A percentile compares a stretch with the other conserved stretches of the same genome.
Conservation (phyloP, 2,113 vertebrate genomes). For the Dasyurus viverrinus region DNA sequence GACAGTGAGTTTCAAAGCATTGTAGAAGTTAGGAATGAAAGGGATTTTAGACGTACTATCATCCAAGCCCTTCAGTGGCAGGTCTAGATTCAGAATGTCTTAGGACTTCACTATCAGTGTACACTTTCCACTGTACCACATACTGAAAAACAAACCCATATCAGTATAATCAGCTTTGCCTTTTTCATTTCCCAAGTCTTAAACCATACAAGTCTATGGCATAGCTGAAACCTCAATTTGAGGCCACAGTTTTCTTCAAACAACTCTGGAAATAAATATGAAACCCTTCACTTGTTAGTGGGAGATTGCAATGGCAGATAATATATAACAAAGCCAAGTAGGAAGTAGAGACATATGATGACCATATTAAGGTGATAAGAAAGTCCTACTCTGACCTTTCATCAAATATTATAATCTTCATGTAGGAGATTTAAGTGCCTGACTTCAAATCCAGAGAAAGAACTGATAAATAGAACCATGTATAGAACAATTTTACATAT, state of each 20-base stretch:
- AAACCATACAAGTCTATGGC: neutral
- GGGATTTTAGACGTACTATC: neutral
- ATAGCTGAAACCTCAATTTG: slow-evolving; percentile 28
- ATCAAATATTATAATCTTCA: slow-evolving; percentile 11
- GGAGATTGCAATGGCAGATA: neutral
- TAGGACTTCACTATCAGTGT: neutral
- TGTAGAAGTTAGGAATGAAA: neutral
- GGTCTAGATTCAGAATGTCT: neutral
- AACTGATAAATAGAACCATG: neutral
- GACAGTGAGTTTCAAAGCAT: neutral
- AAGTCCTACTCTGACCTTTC: slow-evolving; percentile 6
- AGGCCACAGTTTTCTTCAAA: neutral
- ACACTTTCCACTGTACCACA: neutral
- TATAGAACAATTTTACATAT: neutral
- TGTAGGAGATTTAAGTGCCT: slow-evolving; percentile 1
- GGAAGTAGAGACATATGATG: neutral
- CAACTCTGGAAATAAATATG: slow-evolving; percentile 36
- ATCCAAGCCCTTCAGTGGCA: no score
- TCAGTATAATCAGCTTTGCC: neutral
- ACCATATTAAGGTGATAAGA: slow-evolving; percentile 14
- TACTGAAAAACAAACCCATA: slow-evolving; percentile 23
- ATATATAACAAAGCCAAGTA: slow-evolving; percentile 26
- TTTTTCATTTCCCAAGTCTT: slow-evolving; percentile 14
- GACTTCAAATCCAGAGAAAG: neutral
- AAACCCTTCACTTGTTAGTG: neutral